Percentiles rank a stretch among this genome's conserved stretches.
Conservation (phyloP, 30 jellyfish, hydroid and myxozoan genomes). For the Rhopilema esculentum region DNA sequence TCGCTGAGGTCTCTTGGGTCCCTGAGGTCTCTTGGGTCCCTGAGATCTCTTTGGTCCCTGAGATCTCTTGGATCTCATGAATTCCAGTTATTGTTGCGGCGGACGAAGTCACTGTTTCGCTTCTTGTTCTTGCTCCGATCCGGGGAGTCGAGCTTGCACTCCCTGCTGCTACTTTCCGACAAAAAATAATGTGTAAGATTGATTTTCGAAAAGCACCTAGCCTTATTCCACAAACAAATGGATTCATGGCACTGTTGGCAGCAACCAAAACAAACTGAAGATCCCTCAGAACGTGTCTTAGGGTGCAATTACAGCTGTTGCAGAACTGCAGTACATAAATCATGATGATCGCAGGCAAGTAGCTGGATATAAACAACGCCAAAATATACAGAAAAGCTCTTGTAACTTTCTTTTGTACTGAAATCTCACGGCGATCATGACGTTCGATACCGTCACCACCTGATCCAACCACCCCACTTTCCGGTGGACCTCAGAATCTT, state of each 20-base stretch:
- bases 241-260: slow-evolving; percentile 84
- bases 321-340: slow-evolving; percentile 84
- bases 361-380: slow-evolving; percentile 63
- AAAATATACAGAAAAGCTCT: slow-evolving; percentile 63
- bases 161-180: slow-evolving; percentile 6
- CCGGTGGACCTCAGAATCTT: background rate
- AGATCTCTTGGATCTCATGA: background rate
- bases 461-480: background rate
- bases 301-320: slow-evolving; percentile 65
- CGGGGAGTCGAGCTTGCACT: background rate
- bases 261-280: slow-evolving; percentile 74
- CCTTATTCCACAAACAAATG: slow-evolving; percentile 84
- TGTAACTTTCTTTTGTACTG: slow-evolving; percentile 68
- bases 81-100: background rate
- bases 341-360: slow-evolving; percentile 81
- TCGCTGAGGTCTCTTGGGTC: background rate
- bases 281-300: slow-evolving; percentile 84
- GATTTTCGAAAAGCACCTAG: slow-evolving; percentile 83
- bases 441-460: background rate
- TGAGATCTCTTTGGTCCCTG: background rate
- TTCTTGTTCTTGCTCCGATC: background rate
- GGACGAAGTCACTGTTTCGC: background rate
- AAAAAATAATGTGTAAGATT: slow-evolving; percentile 28
- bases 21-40: background rate
- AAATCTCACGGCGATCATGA: background rate